Evolutionary conservation across 2,113 vertebrate species (phyloP).

Genomic region (Brachyhypopomus occidentalis): DNA sequence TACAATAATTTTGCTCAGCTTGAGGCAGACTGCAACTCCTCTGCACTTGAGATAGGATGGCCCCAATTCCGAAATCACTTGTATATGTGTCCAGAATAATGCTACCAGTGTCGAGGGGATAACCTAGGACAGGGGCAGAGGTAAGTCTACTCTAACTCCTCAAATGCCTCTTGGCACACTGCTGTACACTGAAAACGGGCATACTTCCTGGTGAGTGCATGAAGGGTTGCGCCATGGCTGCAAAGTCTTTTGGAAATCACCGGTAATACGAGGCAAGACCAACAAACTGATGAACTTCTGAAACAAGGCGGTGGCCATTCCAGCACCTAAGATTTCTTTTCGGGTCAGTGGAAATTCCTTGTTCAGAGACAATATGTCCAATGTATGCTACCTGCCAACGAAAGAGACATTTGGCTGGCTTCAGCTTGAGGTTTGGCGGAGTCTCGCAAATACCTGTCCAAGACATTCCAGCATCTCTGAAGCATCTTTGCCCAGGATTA

Average conservation of each 20-base stretch:
- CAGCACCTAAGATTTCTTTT: too few relatives aligned
- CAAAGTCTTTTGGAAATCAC: too few relatives aligned
- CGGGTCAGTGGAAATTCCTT: too few relatives aligned
- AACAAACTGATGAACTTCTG: too few relatives aligned
- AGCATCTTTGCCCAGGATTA: slow-evolving; percentile 3
- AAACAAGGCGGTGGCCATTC: too few relatives aligned
- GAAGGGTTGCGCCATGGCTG: too few relatives aligned
- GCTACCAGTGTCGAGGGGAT: neutral
- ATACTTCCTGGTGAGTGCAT: slow-evolving; percentile 37
- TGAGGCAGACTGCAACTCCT: neutral
- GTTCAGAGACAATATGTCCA: slow-evolving; percentile 4
- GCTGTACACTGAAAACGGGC: slow-evolving; percentile 22
- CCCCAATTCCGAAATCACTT: slow-evolving; percentile 17
- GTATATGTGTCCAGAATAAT: slow-evolving; percentile 49
- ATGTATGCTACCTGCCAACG: neutral
- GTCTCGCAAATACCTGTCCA: too few relatives aligned
- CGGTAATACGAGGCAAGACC: too few relatives aligned
- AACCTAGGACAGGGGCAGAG: neutral
- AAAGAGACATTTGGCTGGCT: slow-evolving; percentile 38
- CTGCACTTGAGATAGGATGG: neutral
- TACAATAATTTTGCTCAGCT: slow-evolving; percentile 50
- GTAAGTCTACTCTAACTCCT: neutral
- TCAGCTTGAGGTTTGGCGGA: slow-evolving; percentile 46
- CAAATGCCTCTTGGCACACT: slow-evolving; percentile 25
- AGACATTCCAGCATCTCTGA: too few relatives aligned